Percentiles rank a stretch among this genome's conserved stretches.
These are phyloP conservation scores for Pararge aegeria DNA, from an alignment of 1,140 invertebrate species.

Conservation along the genomic window DNA sequence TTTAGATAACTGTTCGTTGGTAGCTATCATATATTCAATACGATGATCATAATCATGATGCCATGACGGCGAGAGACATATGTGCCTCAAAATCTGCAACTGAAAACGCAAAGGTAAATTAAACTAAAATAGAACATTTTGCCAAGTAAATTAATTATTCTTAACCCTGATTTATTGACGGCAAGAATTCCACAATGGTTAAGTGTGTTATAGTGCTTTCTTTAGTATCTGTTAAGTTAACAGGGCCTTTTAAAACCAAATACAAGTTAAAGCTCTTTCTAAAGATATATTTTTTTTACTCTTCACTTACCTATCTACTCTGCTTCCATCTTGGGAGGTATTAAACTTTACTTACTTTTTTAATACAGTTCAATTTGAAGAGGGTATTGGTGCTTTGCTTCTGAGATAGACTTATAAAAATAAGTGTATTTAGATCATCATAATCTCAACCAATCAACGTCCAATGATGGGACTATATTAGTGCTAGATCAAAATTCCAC, in stretches of 20 bases:
- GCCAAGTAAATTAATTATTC: conserved; percentile 16
- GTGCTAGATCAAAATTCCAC: no score
- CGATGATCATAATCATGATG: no score
- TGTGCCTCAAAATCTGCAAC: no score
- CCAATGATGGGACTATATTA: no score
- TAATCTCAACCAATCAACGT: no score
- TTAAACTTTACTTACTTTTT: conserved; percentile 5
- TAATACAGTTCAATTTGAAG: background rate
- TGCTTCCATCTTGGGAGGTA: conserved; percentile 3
- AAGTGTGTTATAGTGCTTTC: conserved; percentile 34
- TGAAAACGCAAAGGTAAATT: background rate
- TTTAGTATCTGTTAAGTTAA: conserved; percentile 25
- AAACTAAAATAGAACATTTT: background rate
- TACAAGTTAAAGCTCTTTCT: conserved; percentile 29
- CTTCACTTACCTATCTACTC: background rate
- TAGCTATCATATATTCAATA: no score
- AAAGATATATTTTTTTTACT: conserved; percentile 12
- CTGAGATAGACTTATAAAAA: no score
- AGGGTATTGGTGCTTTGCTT: background rate
- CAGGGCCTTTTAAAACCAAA: conserved; percentile 19
- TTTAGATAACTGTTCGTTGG: no score
- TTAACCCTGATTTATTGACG: conserved; percentile 27
- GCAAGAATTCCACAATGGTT: conserved; percentile 23
- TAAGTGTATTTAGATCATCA: no score
- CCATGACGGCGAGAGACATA: no score